Conservation (phyloP, 53 echinoderm and acorn worm species). For the Temnopleurus reevesii region DNA sequence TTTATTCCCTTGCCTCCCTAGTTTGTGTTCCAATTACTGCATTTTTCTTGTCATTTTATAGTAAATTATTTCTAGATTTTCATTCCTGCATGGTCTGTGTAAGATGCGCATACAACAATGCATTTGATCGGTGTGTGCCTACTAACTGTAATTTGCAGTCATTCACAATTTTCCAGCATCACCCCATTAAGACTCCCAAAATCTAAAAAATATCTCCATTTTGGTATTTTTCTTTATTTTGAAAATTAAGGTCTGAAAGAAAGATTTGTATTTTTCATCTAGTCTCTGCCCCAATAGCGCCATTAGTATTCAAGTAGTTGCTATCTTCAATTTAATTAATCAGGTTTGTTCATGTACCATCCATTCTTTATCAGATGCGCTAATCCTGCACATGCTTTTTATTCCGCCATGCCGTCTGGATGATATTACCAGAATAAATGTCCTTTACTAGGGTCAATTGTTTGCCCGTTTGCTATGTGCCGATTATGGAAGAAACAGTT, state of each 20-base stretch:
- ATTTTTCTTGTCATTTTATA: neutral
- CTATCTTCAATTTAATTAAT: neutral
- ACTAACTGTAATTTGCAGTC: no score
- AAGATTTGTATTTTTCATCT: neutral
- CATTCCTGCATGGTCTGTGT: neutral
- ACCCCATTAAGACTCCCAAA: no score
- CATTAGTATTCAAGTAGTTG: neutral
- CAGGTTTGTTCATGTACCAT: neutral
- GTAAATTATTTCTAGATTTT: neutral
- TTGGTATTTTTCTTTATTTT: neutral
- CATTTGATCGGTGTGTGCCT: no score
- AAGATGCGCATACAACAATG: no score
- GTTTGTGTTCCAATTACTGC: neutral
- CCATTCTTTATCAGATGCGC: neutral
- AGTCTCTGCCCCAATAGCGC: neutral
- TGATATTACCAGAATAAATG: neutral
- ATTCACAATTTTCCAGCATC: no score
- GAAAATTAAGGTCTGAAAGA: neutral
- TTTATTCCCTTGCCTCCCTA: neutral
- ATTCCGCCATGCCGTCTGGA: neutral
- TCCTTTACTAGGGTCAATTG: neutral
- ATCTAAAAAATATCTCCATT: neutral
- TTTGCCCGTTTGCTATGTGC: neutral
- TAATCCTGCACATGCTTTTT: neutral
- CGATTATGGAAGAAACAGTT: constrained; percentile 1